phyloP scores from a whole-genome alignment of 2,888 invertebrate genomes.

The Drosophila meridionalis region DNA sequence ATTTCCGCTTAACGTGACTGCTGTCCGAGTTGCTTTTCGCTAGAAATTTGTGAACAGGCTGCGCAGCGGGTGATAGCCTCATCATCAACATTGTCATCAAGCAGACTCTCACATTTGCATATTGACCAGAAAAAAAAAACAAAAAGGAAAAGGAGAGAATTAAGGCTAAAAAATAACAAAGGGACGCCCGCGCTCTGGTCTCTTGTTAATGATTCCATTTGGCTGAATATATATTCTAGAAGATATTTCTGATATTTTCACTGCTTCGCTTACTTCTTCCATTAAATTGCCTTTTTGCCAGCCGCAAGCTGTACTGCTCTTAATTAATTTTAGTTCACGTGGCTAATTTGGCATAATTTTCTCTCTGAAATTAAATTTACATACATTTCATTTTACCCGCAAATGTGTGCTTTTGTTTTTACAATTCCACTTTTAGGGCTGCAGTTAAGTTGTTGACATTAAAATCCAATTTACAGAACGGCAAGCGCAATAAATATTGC shows the following conservation, averaged over 20 bases:
- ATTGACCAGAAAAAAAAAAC: slow-evolving; percentile 24
- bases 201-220: slow-evolving; percentile 21
- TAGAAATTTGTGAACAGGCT: slow-evolving; percentile 10
- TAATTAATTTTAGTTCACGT: slow-evolving; percentile 29
- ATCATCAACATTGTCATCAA: slow-evolving; percentile 29
- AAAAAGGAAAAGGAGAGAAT: background rate
- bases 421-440: background rate
- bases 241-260: slow-evolving; percentile 22
- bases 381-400: slow-evolving; percentile 1
- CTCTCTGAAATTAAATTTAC: background rate
- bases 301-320: slow-evolving; percentile 4
- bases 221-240: background rate
- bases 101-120: slow-evolving; percentile 54
- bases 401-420: slow-evolving; percentile 21
- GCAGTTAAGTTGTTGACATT: slow-evolving; percentile 50
- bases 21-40: slow-evolving; percentile 35
- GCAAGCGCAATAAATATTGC: slow-evolving; percentile 46
- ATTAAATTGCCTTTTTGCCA: slow-evolving; percentile 1
- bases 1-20: slow-evolving; percentile 77
- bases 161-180: slow-evolving; percentile 14
- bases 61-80: slow-evolving; percentile 23
- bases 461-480: slow-evolving; percentile 57
- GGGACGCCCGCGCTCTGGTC: background rate
- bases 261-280: background rate
- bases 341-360: slow-evolving; percentile 19